These are phyloP conservation scores for Syritta pipiens DNA, from an alignment of 2,888 invertebrate genomes.

Conservation along the genomic window DNA sequence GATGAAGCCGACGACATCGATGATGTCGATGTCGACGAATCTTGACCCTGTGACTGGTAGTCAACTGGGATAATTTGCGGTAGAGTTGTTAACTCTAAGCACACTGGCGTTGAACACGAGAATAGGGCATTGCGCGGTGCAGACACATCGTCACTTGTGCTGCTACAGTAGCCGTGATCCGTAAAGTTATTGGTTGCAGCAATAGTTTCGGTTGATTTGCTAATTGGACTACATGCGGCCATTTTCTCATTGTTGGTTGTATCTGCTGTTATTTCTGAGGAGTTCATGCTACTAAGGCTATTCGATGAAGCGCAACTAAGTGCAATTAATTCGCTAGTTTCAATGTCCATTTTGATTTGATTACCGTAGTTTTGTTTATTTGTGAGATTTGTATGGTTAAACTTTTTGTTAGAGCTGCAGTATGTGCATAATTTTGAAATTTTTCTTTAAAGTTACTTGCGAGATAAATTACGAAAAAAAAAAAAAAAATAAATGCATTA, in stretches of 20 bases:
- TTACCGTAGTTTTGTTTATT: background rate
- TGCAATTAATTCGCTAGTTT: constrained; percentile 77
- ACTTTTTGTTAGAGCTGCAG: constrained; percentile 4
- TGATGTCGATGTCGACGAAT: constrained; percentile 62
- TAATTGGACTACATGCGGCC: constrained; percentile 41
- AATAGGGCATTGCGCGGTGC: constrained; percentile 77
- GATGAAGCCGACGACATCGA: constrained; percentile 72
- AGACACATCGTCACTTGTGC: constrained; percentile 43
- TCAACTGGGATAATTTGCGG: constrained; percentile 70
- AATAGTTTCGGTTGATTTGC: constrained; percentile 50
- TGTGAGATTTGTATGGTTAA: background rate
- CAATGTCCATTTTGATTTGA: constrained; percentile 73
- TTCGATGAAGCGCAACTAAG: constrained; percentile 75
- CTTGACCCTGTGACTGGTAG: constrained; percentile 56
- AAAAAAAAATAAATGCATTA: background rate
- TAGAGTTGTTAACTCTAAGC: constrained; percentile 67
- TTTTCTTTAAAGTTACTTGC: background rate
- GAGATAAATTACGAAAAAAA: background rate
- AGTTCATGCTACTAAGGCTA: constrained; percentile 54
- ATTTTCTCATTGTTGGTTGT: constrained; percentile 13
- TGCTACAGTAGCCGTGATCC: constrained; percentile 44
- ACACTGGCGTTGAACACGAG: constrained; percentile 71
- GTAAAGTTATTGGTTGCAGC: constrained; percentile 8
- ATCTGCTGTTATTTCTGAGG: constrained; percentile 16
- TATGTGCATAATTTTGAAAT: constrained; percentile 36